These are phyloP conservation scores for Pipistrellus nathusii DNA, from an alignment of 2,797 vertebrate genomes.

Conservation along the genomic window DNA sequence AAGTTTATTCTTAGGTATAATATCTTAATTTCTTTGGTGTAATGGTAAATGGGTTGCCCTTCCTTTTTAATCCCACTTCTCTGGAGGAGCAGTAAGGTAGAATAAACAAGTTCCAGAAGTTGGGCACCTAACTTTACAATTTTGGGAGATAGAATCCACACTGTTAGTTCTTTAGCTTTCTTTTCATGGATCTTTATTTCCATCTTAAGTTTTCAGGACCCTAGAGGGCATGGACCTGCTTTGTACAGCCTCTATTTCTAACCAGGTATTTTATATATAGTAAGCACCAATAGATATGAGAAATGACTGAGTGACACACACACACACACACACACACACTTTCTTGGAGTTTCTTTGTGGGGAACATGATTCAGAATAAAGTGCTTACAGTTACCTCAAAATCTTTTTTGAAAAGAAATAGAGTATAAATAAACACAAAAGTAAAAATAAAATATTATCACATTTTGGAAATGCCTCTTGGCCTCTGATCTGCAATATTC, in stretches of 20 bases:
- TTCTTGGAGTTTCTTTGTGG: slow-evolving; percentile 40
- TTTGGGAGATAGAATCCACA: background rate
- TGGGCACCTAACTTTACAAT: background rate
- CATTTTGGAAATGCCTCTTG: slow-evolving; percentile 33
- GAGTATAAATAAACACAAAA: background rate
- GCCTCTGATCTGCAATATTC: background rate
- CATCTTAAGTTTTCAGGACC: slow-evolving; percentile 33
- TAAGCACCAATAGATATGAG: slow-evolving; percentile 16
- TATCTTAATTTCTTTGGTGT: too few relatives aligned
- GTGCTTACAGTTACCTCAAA: background rate
- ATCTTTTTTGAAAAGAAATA: slow-evolving; percentile 46
- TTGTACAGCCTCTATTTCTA: background rate
- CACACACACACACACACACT: background rate
- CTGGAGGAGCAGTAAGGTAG: background rate
- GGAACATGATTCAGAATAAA: slow-evolving; percentile 14
- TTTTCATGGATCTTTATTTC: slow-evolving; percentile 15
- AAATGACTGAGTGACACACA: slow-evolving; percentile 13
- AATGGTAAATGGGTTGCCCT: too few relatives aligned
- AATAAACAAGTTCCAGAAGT: slow-evolving; percentile 59
- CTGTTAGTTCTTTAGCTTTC: slow-evolving; percentile 44
- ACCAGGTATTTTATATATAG: background rate
- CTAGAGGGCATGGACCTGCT: background rate
- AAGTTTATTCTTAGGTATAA: too few relatives aligned
- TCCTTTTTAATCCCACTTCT: slow-evolving; percentile 5
- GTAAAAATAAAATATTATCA: slow-evolving; percentile 3